Evolutionary conservation across 2,797 vertebrate genomes (phyloP), one percentile per base, ranked within the genome.

Genomic region (Spizella passerina): DNA sequence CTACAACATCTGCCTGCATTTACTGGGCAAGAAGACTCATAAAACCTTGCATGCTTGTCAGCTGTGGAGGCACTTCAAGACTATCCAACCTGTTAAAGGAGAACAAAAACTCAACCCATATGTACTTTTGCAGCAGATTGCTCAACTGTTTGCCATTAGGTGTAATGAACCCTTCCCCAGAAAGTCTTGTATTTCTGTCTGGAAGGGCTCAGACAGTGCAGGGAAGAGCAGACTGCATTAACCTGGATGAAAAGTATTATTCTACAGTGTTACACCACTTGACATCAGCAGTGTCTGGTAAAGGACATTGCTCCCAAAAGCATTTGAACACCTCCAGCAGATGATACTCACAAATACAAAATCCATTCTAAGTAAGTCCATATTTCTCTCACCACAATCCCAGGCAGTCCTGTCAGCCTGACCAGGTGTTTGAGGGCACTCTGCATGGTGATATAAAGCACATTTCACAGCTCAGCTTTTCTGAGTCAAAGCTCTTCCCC

Each of bases 71-170:
- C 78, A 83, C 46, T 95, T 92, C 90, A 81, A 82, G 90, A 88
- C 83, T 47, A 39, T 68, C 14, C 63, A 78, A 94, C 89, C 71
- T 43, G 76, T 82, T 85, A 92, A 81, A 95, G 26, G 49, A 65
- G 73, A 75, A 82, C 17, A 82, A 92, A 94, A 94, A 69, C 82
- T 79, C 93, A 73, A 47, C 83, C 87, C 85, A 91, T 88, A 95
- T 94, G 90, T 86, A 84, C 27, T 57, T 73, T 75, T 49, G 50
- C 82, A 88, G 82, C 44, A 53, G 66, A 88, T 29, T 72, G 72
- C 71, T 91, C 71, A 71, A 96, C 50, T 96, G 96, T 97, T 97
- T 96, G 89, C 88, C 64, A 66, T 96, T 91, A 97, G 94, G 34
- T 10, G 26, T 63, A 88, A 96, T 59, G 85, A 97, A 75, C 49